Evolutionary conservation across 2,888 invertebrate species (phyloP).

Genomic region (Imbricaverruca yamaguchii): DNA sequence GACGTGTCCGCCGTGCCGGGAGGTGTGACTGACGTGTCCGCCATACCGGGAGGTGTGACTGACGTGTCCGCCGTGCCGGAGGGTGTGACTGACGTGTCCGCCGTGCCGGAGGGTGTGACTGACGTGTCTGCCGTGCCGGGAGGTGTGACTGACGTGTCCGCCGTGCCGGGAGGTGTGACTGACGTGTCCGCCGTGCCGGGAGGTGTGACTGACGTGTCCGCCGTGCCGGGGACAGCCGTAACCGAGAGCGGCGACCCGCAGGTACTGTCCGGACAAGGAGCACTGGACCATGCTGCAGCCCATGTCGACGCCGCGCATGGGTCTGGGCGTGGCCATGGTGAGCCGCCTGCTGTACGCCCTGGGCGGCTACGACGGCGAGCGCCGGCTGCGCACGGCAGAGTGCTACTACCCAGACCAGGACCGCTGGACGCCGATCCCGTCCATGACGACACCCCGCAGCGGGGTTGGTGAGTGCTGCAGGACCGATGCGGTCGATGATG

Average conservation of each 20-base stretch:
- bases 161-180: no score
- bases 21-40: no score
- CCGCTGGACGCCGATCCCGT: slow-evolving; percentile 66
- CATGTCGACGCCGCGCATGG: slow-evolving; percentile 54
- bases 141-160: no score
- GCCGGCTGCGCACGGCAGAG: slow-evolving; percentile 69
- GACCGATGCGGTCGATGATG: no score
- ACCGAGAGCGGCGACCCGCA: not conserved
- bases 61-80: no score
- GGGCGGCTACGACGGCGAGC: slow-evolving; percentile 78
- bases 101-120: no score
- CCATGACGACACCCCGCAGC: slow-evolving; percentile 70
- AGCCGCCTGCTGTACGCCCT: slow-evolving; percentile 65
- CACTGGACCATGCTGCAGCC: slow-evolving; percentile 27
- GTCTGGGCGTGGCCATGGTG: slow-evolving; percentile 54
- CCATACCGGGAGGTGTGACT: no score
- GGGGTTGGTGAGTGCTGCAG: slow-evolving; percentile 59
- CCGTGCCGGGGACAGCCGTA: not conserved
- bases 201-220: no score
- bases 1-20: no score
- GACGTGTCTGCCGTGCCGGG: no score
- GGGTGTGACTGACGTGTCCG: no score
- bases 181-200: no score
- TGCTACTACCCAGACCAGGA: slow-evolving; percentile 91
- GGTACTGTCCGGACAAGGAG: slow-evolving; percentile 12